Percentiles rank a stretch among this genome's conserved stretches.
phyloP scores from a whole-genome alignment of 2,113 vertebrate genomes.

The Zosterops lateralis region DNA sequence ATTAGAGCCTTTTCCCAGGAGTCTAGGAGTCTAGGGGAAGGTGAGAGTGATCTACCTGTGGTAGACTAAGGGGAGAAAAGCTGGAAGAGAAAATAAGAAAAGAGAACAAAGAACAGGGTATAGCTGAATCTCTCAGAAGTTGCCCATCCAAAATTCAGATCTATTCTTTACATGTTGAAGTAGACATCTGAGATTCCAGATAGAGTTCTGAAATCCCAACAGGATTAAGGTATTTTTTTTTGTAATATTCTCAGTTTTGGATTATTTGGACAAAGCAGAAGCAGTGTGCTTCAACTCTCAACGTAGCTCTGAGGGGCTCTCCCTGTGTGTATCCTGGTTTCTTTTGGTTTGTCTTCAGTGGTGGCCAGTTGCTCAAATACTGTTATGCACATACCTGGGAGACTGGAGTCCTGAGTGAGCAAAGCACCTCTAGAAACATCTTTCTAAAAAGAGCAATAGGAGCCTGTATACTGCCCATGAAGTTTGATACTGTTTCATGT shows the following conservation, averaged over 20 bases:
- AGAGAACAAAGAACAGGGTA: neutral
- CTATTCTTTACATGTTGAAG: neutral
- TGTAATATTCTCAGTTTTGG: neutral
- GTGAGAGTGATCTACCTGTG: neutral
- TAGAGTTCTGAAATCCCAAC: neutral
- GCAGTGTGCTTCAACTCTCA: neutral
- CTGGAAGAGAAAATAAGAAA: neutral
- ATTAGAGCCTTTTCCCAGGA: neutral
- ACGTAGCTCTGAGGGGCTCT: neutral
- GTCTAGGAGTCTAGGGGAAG: neutral
- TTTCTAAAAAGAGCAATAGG: rapidly evolving
- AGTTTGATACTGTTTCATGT: neutral
- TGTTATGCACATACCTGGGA: neutral
- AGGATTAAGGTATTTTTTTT: neutral
- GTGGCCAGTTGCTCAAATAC: neutral
- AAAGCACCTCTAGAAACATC: neutral
- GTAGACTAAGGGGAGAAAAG: neutral
- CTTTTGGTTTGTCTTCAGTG: neutral
- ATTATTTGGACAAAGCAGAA: neutral
- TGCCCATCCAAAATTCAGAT: neutral
- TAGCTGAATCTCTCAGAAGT: neutral
- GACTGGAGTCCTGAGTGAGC: neutral
- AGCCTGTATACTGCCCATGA: too few species aligned
- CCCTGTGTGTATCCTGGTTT: neutral
- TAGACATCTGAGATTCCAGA: neutral